A percentile compares a stretch with the other conserved stretches of the same genome.
These are phyloP conservation scores for Bilobella aurantiaca DNA, from an alignment of 1,140 invertebrate genomes.

Conservation along the genomic window DNA sequence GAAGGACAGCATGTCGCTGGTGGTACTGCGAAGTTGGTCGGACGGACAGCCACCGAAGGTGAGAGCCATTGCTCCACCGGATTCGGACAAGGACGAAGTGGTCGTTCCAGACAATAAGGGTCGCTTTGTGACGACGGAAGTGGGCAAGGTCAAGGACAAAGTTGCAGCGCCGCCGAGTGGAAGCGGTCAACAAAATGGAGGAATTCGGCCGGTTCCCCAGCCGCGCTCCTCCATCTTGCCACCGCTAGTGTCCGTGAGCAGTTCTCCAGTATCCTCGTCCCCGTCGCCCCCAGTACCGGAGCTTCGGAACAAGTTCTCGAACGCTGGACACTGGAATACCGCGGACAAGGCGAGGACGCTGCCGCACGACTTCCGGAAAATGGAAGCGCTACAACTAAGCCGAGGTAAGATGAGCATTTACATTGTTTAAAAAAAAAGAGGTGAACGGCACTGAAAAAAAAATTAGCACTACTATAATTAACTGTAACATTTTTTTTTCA, in stretches of 20 bases:
- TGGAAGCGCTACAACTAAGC: background rate
- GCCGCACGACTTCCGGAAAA: background rate
- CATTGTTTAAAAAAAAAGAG: too few relatives aligned
- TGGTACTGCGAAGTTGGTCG: slow-evolving; percentile 29
- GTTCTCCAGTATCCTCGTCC: background rate
- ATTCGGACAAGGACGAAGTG: slow-evolving; percentile 17
- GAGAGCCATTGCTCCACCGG: slow-evolving; percentile 17
- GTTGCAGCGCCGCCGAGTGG: too few relatives aligned
- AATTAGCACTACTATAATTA: too few relatives aligned
- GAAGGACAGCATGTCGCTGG: slow-evolving; percentile 17
- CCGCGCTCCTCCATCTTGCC: background rate
- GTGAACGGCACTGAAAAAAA: too few relatives aligned
- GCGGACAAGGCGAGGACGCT: background rate
- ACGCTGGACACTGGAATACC: background rate
- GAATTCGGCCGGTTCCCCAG: background rate
- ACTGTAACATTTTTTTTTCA: too few relatives aligned
- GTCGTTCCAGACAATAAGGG: slow-evolving; percentile 26
- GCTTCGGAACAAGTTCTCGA: background rate
- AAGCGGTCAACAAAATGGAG: background rate
- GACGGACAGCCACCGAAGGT: slow-evolving; percentile 25
- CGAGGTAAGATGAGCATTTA: background rate
- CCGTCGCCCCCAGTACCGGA: background rate
- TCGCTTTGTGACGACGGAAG: slow-evolving; percentile 24
- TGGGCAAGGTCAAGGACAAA: slow-evolving; percentile 9
- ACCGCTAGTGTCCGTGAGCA: background rate